Evolutionary conservation across 2,113 vertebrate species (phyloP).

Genomic region (Phylloscopus whistleri): DNA sequence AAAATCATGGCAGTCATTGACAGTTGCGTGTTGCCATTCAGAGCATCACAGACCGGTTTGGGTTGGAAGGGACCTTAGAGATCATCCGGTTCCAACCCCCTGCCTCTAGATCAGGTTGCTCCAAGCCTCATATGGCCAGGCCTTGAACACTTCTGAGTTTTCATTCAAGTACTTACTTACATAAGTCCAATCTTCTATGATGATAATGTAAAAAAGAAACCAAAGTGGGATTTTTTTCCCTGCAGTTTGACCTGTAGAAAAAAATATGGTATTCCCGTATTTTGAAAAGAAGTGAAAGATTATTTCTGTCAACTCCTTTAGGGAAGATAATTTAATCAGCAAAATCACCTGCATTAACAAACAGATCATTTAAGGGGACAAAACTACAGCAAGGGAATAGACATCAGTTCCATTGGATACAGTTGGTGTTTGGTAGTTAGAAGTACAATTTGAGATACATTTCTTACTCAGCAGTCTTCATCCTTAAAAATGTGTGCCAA

Average conservation of each 20-base stretch:
- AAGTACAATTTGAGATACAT: background rate
- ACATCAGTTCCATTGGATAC: background rate
- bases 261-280: background rate
- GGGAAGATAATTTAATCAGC: background rate
- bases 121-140: background rate
- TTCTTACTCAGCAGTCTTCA: background rate
- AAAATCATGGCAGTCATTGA: background rate
- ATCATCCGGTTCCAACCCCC: accelerated
- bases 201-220: background rate
- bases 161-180: background rate
- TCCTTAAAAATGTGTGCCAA: background rate
- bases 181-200: background rate
- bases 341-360: background rate
- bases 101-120: background rate
- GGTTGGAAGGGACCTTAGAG: background rate
- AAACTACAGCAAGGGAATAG: background rate
- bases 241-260: background rate
- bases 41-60: background rate
- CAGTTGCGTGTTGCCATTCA: background rate
- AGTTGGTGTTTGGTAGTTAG: background rate
- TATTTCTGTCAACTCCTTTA: background rate
- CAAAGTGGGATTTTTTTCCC: accelerated
- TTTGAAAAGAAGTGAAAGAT: background rate
- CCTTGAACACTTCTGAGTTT: background rate
- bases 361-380: background rate